phyloP scores from a whole-genome alignment of 2,888 invertebrate species.

The Acrocera orbiculus region DNA sequence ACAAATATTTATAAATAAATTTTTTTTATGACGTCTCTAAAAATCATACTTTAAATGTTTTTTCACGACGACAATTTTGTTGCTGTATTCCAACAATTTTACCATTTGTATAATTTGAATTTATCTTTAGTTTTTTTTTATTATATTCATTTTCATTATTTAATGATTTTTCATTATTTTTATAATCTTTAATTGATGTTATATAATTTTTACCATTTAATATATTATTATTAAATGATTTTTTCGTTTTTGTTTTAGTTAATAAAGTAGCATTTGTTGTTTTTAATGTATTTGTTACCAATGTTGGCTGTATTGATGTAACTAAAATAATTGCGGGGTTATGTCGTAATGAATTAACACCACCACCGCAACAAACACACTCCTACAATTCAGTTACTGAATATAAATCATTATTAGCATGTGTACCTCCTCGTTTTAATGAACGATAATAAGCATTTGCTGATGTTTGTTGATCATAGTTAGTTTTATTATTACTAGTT shows the following conservation, averaged over 20 bases:
- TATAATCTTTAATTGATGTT: too few species aligned
- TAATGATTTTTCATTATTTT: not conserved
- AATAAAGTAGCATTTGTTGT: conserved; percentile 10
- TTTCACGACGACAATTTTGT: conserved; percentile 28
- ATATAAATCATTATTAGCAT: conserved; percentile 43
- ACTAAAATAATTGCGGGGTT: conserved; percentile 17
- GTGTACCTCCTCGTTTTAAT: conserved; percentile 31
- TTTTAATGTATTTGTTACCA: conserved; percentile 17
- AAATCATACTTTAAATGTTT: conserved; percentile 33
- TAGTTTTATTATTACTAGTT: conserved; percentile 6
- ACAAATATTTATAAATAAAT: conserved; percentile 8
- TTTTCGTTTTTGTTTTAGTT: conserved; percentile 9
- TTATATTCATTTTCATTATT: too few species aligned
- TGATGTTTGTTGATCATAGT: conserved; percentile 10
- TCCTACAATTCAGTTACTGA: conserved; percentile 55
- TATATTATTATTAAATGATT: too few species aligned
- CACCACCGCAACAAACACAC: conserved; percentile 33
- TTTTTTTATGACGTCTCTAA: conserved; percentile 32
- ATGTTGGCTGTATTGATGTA: conserved; percentile 13
- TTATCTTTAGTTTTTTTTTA: too few species aligned
- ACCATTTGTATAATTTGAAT: too few species aligned
- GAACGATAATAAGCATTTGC: conserved; percentile 29
- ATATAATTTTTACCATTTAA: not conserved
- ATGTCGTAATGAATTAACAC: conserved; percentile 30
- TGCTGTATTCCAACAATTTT: conserved; percentile 15